These are phyloP conservation scores for Magallana ariakensis DNA, from an alignment of 1,140 invertebrate genomes.

Conservation along the genomic window DNA sequence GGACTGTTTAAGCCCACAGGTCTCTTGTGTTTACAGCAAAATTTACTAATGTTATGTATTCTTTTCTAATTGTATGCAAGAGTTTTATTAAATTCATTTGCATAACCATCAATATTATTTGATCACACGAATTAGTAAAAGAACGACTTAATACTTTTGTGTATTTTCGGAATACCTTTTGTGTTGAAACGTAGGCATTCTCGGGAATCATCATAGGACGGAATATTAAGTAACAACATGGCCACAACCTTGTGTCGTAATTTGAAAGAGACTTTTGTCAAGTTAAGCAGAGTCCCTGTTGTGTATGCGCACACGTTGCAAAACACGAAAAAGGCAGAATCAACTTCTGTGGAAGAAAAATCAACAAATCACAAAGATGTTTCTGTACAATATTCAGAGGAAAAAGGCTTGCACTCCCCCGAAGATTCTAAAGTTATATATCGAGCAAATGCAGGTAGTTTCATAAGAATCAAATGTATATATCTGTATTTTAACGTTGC, in stretches of 20 bases:
- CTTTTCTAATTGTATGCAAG: too few relatives aligned
- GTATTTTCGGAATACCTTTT: background rate
- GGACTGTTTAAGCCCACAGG: too few relatives aligned
- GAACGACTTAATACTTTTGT: background rate
- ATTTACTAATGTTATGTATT: too few relatives aligned
- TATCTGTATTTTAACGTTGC: too few relatives aligned
- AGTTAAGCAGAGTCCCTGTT: background rate
- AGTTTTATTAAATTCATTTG: too few relatives aligned
- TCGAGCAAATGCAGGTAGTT: conserved; percentile 5
- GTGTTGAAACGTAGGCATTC: background rate
- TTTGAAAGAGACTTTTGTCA: conserved; percentile 7
- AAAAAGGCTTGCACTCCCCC: background rate
- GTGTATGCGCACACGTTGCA: background rate
- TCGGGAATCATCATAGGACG: background rate
- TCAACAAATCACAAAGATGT: background rate
- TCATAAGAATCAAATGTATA: too few relatives aligned
- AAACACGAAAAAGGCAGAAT: background rate
- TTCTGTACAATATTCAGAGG: background rate
- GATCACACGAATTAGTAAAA: background rate
- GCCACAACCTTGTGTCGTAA: conserved; percentile 24
- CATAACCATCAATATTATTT: too few relatives aligned
- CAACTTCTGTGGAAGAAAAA: background rate
- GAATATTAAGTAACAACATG: background rate
- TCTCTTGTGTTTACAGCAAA: too few relatives aligned
- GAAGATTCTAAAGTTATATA: background rate